phyloP scores from a whole-genome alignment of 1,140 invertebrate species.

The Neodiprion pinetum region DNA sequence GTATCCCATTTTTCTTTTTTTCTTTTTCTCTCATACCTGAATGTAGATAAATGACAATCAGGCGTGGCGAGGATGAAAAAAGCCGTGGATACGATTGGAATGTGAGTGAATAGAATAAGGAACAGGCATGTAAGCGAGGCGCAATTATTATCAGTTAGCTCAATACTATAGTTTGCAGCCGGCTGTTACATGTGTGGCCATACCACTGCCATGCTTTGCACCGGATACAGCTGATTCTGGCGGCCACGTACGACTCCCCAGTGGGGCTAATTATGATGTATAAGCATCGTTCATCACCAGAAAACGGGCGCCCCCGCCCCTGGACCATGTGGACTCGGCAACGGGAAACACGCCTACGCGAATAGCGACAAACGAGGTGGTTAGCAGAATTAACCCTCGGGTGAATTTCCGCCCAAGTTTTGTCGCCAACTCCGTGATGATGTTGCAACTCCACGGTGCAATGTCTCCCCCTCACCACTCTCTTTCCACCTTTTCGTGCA shows the following conservation, averaged over 20 bases:
- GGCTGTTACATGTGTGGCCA: neutral
- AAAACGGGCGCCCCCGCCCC: neutral
- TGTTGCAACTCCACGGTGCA: constrained; percentile 3
- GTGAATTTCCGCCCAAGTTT: constrained; percentile 28
- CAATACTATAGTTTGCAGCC: neutral
- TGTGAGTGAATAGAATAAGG: too few species aligned
- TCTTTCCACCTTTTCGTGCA: constrained; percentile 20
- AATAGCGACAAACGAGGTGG: constrained; percentile 34
- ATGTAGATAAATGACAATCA: too few species aligned
- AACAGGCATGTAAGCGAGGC: too few species aligned
- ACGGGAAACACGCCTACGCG: constrained; percentile 22
- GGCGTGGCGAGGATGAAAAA: too few species aligned
- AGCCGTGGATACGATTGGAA: too few species aligned
- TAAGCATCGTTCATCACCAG: constrained; percentile 18
- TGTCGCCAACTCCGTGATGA: constrained; percentile 13
- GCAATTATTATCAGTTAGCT: neutral
- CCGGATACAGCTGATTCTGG: neutral
- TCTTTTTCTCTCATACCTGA: too few species aligned
- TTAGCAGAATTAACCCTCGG: constrained; percentile 37
- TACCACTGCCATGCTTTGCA: neutral
- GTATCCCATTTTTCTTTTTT: too few species aligned
- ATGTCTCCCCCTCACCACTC: constrained; percentile 13
- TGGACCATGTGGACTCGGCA: neutral
- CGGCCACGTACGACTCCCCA: constrained; percentile 6
- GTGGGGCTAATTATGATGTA: constrained; percentile 25